phyloP scores from a whole-genome alignment of 2,888 invertebrate species.

The Drosophila cognata region DNA sequence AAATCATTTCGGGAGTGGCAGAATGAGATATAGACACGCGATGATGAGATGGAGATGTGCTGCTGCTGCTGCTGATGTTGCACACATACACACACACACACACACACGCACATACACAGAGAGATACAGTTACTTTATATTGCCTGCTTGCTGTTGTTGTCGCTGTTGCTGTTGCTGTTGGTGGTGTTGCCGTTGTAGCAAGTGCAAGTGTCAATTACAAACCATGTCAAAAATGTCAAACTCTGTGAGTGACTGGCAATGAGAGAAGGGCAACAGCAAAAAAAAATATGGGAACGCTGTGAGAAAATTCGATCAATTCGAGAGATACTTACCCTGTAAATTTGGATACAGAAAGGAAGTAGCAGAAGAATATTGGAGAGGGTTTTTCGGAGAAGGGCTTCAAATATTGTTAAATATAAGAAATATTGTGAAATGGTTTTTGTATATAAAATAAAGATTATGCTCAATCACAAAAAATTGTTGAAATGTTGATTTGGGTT shows the following conservation, averaged over 20 bases:
- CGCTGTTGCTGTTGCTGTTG: constrained; percentile 12
- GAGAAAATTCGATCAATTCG: background rate
- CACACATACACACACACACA: background rate
- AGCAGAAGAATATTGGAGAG: background rate
- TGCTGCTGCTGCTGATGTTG: constrained; percentile 12
- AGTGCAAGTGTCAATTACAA: constrained; percentile 83
- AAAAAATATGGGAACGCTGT: constrained; percentile 5
- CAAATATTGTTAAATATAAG: no score
- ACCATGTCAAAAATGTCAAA: constrained; percentile 83
- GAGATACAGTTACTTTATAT: constrained; percentile 27
- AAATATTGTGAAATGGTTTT: no score
- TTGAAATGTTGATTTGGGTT: no score
- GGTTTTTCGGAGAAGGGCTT: background rate
- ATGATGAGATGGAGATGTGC: constrained; percentile 65
- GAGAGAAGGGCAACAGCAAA: constrained; percentile 30
- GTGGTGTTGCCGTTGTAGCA: constrained; percentile 54
- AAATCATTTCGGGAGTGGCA: constrained; percentile 77
- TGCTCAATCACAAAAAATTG: no score
- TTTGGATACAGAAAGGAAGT: background rate
- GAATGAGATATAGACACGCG: constrained; percentile 58
- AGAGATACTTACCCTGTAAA: constrained; percentile 37
- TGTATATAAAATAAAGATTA: background rate
- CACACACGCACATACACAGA: background rate
- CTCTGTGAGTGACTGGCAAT: constrained; percentile 70
- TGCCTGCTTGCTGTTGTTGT: constrained; percentile 6